Evolutionary conservation across 2,113 vertebrate species (phyloP).

Genomic region (Cryptotis parvus): DNA sequence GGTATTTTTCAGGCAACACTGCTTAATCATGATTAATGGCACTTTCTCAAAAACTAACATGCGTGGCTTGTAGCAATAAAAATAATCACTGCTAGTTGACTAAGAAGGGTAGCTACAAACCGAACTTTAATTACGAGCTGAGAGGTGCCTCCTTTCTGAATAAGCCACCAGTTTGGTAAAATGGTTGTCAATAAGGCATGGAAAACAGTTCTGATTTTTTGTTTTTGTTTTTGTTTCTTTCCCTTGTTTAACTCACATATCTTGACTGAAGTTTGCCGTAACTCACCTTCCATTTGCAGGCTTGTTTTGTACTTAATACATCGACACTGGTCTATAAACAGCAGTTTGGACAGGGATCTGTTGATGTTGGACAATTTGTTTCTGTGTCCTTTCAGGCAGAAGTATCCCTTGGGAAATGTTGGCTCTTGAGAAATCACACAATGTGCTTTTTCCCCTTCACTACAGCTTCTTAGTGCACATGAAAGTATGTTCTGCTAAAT

Average conservation of each 20-base stretch:
- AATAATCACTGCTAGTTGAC: constrained; percentile 25
- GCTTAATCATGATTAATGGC: constrained; percentile 57
- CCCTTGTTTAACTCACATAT: not conserved
- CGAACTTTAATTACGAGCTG: not conserved
- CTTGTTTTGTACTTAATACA: constrained; percentile 25
- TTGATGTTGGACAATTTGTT: constrained; percentile 50
- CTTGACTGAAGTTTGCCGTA: not conserved
- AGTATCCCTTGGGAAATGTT: not conserved
- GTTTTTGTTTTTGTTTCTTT: constrained; percentile 4
- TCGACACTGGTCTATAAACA: constrained; percentile 42
- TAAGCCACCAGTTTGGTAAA: constrained; percentile 10
- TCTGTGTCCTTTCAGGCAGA: constrained; percentile 8
- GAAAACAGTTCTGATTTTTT: not conserved
- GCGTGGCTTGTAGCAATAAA: constrained; percentile 52
- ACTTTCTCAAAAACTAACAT: constrained; percentile 47
- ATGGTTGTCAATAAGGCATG: not conserved
- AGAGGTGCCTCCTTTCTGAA: not conserved
- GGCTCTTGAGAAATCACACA: constrained; percentile 40
- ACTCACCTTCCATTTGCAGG: constrained; percentile 25
- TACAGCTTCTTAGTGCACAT: not conserved
- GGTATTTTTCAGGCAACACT: constrained; percentile 45
- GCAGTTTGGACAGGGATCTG: constrained; percentile 35
- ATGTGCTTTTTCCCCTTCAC: not conserved
- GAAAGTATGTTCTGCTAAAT: not conserved
- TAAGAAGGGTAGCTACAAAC: not conserved